Evolutionary conservation across 2,797 vertebrate species (phyloP).

Genomic region (Gila robusta): DNA sequence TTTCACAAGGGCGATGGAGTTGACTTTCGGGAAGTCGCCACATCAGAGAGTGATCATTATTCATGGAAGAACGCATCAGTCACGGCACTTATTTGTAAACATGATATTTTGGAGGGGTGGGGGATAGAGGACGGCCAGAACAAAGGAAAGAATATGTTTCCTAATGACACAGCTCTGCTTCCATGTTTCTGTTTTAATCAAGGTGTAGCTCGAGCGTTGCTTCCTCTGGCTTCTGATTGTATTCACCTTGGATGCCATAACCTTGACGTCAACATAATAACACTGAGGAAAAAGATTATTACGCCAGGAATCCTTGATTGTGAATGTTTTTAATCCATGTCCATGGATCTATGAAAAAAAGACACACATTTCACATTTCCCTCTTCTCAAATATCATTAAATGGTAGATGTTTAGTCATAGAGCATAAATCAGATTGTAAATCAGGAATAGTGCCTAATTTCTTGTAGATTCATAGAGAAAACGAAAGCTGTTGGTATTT

Average conservation of each 20-base stretch:
- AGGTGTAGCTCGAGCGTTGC: slow-evolving; percentile 4
- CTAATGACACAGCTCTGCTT: slow-evolving; percentile 23
- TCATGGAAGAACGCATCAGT: slow-evolving; percentile 58
- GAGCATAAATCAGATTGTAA: neutral
- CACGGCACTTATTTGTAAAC: slow-evolving; percentile 53
- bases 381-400: slow-evolving; percentile 11
- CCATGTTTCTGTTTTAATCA: slow-evolving; percentile 37
- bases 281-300: slow-evolving; percentile 8
- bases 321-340: neutral
- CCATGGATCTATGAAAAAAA: neutral
- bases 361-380: neutral
- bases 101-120: slow-evolving; percentile 29
- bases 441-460: neutral
- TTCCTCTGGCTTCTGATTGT: slow-evolving; percentile 37
- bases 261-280: slow-evolving; percentile 26
- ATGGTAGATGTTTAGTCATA: neutral
- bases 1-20: slow-evolving; percentile 34
- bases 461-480: neutral
- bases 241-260: slow-evolving; percentile 44
- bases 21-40: slow-evolving; percentile 44
- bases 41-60: slow-evolving; percentile 46
- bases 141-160: slow-evolving; percentile 31
- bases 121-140: neutral
- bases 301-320: slow-evolving; percentile 19
- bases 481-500: neutral